phyloP scores from a whole-genome alignment of 2,888 invertebrate genomes.

The Alloplasta piceator region DNA sequence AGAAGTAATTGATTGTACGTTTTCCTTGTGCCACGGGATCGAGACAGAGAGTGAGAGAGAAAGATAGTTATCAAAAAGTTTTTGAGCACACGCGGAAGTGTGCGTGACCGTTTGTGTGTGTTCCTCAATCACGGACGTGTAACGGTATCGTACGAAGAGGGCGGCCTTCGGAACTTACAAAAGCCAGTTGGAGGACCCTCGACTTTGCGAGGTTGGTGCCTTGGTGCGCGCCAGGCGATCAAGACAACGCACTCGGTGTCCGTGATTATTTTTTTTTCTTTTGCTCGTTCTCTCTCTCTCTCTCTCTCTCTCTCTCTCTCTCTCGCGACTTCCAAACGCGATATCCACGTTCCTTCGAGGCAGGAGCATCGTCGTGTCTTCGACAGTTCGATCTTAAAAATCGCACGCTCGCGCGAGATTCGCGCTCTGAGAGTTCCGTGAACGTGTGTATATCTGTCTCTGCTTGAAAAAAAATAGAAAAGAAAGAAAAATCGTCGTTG shows the following conservation, averaged over 20 bases:
- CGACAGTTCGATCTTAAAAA: constrained; percentile 55
- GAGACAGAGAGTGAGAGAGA: constrained; percentile 4
- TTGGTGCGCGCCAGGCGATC: constrained; percentile 66
- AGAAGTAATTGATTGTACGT: neutral
- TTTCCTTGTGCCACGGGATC: constrained; percentile 8
- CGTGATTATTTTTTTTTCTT: neutral
- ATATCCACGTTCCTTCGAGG: neutral
- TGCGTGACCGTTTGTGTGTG: constrained; percentile 1
- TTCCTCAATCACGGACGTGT: constrained; percentile 61
- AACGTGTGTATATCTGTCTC: constrained; percentile 23
- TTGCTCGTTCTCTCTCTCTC: constrained; percentile 13
- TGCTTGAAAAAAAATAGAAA: constrained; percentile 20
- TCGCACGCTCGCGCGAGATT: constrained; percentile 45
- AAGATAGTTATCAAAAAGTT: constrained; percentile 29
- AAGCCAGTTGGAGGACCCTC: constrained; percentile 65
- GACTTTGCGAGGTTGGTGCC: constrained; percentile 58
- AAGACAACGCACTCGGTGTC: constrained; percentile 57
- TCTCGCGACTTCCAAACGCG: neutral
- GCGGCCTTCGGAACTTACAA: constrained; percentile 78
- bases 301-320: constrained; percentile 16
- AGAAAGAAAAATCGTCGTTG: constrained; percentile 16
- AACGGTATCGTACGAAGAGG: constrained; percentile 77
- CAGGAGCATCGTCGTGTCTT: constrained; percentile 24
- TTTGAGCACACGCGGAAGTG: constrained; percentile 48
- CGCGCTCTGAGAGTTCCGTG: constrained; percentile 31